phyloP scores from a whole-genome alignment of 2,888 invertebrate species.

The Tinea semifulvella region DNA sequence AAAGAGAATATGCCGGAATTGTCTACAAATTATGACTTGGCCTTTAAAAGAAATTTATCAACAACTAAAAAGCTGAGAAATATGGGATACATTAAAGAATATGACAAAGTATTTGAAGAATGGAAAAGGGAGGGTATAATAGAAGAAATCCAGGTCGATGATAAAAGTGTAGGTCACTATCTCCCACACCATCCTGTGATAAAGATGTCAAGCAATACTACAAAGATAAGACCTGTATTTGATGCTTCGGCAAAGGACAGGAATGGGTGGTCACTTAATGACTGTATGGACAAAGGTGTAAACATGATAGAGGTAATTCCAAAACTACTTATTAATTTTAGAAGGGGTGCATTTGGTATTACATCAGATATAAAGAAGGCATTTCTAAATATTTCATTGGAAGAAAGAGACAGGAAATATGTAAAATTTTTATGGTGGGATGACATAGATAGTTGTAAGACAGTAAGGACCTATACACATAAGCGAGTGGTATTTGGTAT shows the following conservation, averaged over 20 bases:
- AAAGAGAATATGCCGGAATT: neutral
- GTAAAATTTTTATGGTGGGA: conserved; percentile 25
- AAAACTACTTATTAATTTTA: conserved; percentile 19
- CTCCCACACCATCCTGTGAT: conserved; percentile 25
- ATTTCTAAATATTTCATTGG: conserved; percentile 26
- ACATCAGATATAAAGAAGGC: conserved; percentile 26
- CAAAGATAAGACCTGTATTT: conserved; percentile 26
- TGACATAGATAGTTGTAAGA: neutral
- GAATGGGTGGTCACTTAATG: conserved; percentile 25
- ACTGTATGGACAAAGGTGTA: conserved; percentile 26
- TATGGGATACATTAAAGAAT: neutral
- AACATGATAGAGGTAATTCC: conserved; percentile 23
- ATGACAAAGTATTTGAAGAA: neutral
- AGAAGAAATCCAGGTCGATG: neutral
- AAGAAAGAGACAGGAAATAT: conserved; percentile 23
- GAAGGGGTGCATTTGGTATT: conserved; percentile 20
- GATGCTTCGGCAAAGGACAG: conserved; percentile 23
- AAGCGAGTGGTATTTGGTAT: conserved; percentile 16
- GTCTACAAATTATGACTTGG: neutral
- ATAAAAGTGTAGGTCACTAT: conserved; percentile 16
- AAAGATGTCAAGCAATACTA: conserved; percentile 21
- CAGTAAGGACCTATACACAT: conserved; percentile 5
- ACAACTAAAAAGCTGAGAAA: neutral
- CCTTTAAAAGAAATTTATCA: neutral
- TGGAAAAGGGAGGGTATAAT: neutral